Percentiles rank a stretch among this genome's conserved stretches.
Evolutionary conservation across 2,113 vertebrate species (phyloP).

Genomic region (Bungarus multicinctus): DNA sequence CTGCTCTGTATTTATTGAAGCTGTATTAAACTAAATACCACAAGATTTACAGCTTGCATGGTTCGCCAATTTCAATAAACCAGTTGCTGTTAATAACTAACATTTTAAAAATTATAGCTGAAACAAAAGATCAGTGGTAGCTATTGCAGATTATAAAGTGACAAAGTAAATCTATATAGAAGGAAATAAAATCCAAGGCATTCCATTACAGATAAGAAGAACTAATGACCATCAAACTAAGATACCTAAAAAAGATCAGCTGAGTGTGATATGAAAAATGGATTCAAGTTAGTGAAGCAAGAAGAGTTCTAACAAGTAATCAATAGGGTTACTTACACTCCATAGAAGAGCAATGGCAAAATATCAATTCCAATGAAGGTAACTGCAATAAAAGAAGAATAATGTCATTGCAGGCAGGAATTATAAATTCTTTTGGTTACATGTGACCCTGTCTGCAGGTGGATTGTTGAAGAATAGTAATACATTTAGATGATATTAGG

Average conservation of each 20-base stretch:
- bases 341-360: constrained; percentile 28
- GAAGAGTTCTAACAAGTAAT: constrained; percentile 14
- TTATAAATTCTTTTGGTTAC: constrained; percentile 25
- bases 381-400: constrained; percentile 13
- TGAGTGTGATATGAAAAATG: constrained; percentile 34
- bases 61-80: constrained; percentile 40
- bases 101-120: constrained; percentile 27
- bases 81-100: constrained; percentile 18
- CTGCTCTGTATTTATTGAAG: constrained; percentile 21
- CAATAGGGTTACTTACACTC: constrained; percentile 35
- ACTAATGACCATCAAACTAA: not conserved
- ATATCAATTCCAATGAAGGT: constrained; percentile 34
- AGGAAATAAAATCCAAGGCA: constrained; percentile 18
- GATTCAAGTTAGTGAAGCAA: constrained; percentile 39
- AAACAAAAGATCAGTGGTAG: constrained; percentile 30
- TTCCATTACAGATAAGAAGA: not conserved
- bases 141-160: constrained; percentile 16
- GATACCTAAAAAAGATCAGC: constrained; percentile 4
- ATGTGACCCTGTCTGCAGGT: not conserved
- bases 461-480: not conserved
- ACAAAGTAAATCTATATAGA: not conserved
- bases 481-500: not conserved
- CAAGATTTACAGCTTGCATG: not conserved
- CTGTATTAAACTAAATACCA: constrained; percentile 28
- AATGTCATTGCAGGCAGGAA: constrained; percentile 5